Percentiles rank a stretch among this genome's conserved stretches.
Evolutionary conservation across 2,888 invertebrate genomes (phyloP).

Genomic region (Temnothorax unifasciatus): DNA sequence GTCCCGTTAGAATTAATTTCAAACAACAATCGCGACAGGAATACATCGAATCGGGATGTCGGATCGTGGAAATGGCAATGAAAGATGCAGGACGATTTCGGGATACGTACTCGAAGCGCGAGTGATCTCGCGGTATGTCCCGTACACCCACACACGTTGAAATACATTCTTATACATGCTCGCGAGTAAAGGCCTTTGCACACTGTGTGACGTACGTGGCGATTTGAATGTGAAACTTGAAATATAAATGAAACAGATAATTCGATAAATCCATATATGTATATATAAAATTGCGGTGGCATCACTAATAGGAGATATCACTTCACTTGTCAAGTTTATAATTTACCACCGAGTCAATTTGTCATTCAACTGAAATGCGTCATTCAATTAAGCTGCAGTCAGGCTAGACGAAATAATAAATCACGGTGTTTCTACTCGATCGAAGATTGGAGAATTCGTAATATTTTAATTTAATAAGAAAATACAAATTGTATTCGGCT

Average conservation of each 20-base stretch:
- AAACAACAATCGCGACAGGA: neutral
- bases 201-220: neutral
- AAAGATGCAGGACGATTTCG: constrained; percentile 37
- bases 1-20: neutral
- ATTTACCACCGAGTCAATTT: neutral
- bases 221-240: neutral
- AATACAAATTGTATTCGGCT: neutral
- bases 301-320: neutral
- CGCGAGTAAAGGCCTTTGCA: constrained; percentile 15
- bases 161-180: neutral
- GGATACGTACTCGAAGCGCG: constrained; percentile 32
- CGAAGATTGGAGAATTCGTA: neutral
- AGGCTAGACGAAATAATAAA: neutral
- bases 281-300: neutral
- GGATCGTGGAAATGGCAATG: neutral
- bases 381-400: constrained; percentile 3
- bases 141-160: constrained; percentile 25
- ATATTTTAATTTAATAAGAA: neutral
- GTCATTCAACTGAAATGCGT: neutral
- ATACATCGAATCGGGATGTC: neutral
- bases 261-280: neutral
- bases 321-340: neutral
- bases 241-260: neutral
- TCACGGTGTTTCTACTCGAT: neutral
- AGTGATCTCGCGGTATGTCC: constrained; percentile 31